phyloP scores from a whole-genome alignment of 2,888 invertebrate species.

The Molorchus minor region DNA sequence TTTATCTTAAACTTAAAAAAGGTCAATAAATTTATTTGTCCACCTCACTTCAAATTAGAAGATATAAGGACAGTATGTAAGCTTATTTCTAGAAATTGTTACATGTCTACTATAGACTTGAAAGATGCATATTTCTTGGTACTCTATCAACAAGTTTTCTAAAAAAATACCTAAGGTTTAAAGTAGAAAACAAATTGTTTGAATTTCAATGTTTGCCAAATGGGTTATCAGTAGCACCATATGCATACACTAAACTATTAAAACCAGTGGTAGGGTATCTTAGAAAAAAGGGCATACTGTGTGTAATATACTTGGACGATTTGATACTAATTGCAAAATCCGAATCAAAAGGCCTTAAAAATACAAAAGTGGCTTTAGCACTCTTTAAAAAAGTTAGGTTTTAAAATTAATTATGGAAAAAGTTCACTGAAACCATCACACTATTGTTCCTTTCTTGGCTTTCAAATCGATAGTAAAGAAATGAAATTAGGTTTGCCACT shows the following conservation, averaged over 20 bases:
- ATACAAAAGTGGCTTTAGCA: background rate
- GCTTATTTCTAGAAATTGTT: slow-evolving; percentile 3
- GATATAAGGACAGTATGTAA: slow-evolving; percentile 16
- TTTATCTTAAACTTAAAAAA: slow-evolving; percentile 12
- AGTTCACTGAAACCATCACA: slow-evolving; percentile 7
- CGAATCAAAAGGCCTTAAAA: slow-evolving; percentile 6
- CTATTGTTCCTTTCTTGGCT: slow-evolving; percentile 12
- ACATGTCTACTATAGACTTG: slow-evolving; percentile 17
- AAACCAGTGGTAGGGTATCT: slow-evolving; percentile 37
- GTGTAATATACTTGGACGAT: slow-evolving; percentile 33
- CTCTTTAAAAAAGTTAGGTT: slow-evolving; percentile 13
- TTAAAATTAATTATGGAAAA: slow-evolving; percentile 16
- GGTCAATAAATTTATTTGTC: slow-evolving; percentile 4
- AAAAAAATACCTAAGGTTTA: slow-evolving; percentile 23
- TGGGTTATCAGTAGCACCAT: slow-evolving; percentile 44
- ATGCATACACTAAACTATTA: slow-evolving; percentile 47
- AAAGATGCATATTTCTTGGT: slow-evolving; percentile 27
- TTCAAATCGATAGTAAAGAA: slow-evolving; percentile 16
- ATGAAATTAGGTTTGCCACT: slow-evolving; percentile 6
- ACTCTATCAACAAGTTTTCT: background rate
- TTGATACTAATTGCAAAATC: slow-evolving; percentile 21
- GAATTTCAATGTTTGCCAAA: slow-evolving; percentile 38
- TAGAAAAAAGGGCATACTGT: slow-evolving; percentile 30
- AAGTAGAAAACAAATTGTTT: background rate
- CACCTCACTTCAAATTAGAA: slow-evolving; percentile 23